Percentiles rank a stretch among this genome's conserved stretches.
Conservation (phyloP, 2,888 invertebrate species). For the Galeopsomyia nigrocyanea region DNA sequence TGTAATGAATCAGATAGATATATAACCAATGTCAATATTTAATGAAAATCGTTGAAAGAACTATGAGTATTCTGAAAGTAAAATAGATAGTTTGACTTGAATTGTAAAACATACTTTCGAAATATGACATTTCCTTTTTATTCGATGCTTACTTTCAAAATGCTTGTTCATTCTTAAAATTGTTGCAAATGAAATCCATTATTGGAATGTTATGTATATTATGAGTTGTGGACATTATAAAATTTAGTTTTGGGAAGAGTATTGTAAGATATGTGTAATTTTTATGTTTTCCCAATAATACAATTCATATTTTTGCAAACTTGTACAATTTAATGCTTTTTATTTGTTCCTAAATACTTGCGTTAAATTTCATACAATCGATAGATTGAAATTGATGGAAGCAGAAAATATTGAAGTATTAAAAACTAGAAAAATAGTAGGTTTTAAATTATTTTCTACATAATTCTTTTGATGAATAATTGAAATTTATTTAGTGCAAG, state of each 20-base stretch:
- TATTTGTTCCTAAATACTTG: too few relatives aligned
- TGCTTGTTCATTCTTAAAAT: slow-evolving; percentile 39
- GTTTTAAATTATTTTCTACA: too few relatives aligned
- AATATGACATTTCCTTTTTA: slow-evolving; percentile 4
- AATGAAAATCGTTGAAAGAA: slow-evolving; percentile 39
- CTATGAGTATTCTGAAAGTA: slow-evolving; percentile 41
- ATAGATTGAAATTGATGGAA: too few relatives aligned
- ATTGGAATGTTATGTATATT: slow-evolving; percentile 39
- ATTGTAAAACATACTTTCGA: slow-evolving; percentile 7
- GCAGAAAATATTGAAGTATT: too few relatives aligned
- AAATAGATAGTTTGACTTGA: slow-evolving; percentile 1
- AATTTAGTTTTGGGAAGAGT: slow-evolving; percentile 39
- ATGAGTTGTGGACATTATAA: slow-evolving; percentile 37
- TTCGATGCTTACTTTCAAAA: slow-evolving; percentile 34
- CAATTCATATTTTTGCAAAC: slow-evolving; percentile 42
- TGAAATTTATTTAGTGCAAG: background rate
- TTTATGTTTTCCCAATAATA: slow-evolving; percentile 38
- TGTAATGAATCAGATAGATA: slow-evolving; percentile 30
- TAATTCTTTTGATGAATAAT: too few relatives aligned
- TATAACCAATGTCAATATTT: too few relatives aligned
- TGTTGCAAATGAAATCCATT: slow-evolving; percentile 31
- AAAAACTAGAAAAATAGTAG: too few relatives aligned
- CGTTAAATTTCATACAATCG: too few relatives aligned
- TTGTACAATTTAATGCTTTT: background rate
- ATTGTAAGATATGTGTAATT: slow-evolving; percentile 39